A percentile compares a stretch with the other conserved stretches of the same genome.
phyloP scores from a whole-genome alignment of 2,113 vertebrate species.

The Elachura formosa region DNA sequence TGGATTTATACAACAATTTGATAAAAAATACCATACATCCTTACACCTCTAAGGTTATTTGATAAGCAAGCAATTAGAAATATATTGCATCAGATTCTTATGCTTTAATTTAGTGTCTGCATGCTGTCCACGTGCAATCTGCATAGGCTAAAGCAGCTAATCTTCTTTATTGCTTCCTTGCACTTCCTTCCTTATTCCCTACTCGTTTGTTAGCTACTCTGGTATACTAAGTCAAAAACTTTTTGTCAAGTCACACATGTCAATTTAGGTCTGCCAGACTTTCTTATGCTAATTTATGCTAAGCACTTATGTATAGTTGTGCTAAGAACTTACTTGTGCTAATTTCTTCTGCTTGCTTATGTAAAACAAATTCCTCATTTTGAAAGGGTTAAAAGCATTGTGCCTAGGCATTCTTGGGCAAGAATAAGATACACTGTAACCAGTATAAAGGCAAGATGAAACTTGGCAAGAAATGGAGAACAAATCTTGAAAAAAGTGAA shows the following conservation, averaged over 20 bases:
- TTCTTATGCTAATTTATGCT: not conserved
- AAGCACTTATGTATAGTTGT: not conserved
- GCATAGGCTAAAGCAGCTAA: not conserved
- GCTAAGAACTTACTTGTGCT: not conserved
- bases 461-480: not conserved
- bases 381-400: not conserved
- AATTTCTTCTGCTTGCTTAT: not conserved
- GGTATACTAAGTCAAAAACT: not conserved
- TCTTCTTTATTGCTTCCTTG: not conserved
- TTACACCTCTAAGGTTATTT: not conserved
- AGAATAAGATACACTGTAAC: not conserved
- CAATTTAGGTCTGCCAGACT: not conserved
- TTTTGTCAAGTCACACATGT: not conserved
- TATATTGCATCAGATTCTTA: not conserved
- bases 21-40: not conserved
- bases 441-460: not conserved
- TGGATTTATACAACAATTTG: not conserved
- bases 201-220: not conserved
- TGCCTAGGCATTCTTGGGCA: not conserved
- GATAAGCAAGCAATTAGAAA: not conserved
- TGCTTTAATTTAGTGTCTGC: rapidly evolving
- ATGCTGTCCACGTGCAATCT: rapidly evolving
- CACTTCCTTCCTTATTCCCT: not conserved
- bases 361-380: not conserved
- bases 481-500: not conserved